Evolutionary conservation across 2,797 vertebrate genomes (phyloP).

Genomic region (Lepus townsendii): DNA sequence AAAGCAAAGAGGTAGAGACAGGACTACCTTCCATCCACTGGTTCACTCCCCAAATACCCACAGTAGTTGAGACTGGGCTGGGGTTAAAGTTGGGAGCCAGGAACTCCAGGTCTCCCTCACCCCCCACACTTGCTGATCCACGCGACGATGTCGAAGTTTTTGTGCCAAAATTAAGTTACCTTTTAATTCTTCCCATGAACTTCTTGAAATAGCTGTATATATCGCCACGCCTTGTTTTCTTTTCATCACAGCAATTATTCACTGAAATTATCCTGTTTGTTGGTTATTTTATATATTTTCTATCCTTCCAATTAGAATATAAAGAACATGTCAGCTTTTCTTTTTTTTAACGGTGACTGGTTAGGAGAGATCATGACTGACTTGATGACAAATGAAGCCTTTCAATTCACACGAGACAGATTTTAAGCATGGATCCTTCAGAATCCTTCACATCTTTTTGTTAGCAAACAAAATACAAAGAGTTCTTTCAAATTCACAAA

Average conservation of each 20-base stretch:
- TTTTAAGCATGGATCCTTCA: background rate
- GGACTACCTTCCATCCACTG: too few species aligned
- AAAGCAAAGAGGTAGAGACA: too few species aligned
- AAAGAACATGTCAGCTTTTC: background rate
- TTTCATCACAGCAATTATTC: background rate
- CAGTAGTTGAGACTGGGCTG: too few species aligned
- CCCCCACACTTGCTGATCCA: background rate
- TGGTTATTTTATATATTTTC: background rate
- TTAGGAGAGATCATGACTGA: background rate
- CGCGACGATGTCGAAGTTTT: too few species aligned
- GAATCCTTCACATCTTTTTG: background rate
- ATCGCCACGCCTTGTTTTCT: background rate
- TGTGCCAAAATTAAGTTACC: too few species aligned
- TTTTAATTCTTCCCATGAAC: too few species aligned
- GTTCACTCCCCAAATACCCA: too few species aligned
- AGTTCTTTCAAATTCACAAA: background rate
- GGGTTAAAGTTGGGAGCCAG: too few species aligned
- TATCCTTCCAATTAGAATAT: background rate
- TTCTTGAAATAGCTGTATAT: too few species aligned
- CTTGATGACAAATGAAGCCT: background rate
- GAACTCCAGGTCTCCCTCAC: too few species aligned
- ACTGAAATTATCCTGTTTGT: background rate
- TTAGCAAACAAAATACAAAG: constrained; percentile 21
- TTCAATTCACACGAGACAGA: background rate
- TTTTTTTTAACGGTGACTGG: background rate